phyloP scores from a whole-genome alignment of 1,140 invertebrate genomes.

The Sinonovacula constricta region DNA sequence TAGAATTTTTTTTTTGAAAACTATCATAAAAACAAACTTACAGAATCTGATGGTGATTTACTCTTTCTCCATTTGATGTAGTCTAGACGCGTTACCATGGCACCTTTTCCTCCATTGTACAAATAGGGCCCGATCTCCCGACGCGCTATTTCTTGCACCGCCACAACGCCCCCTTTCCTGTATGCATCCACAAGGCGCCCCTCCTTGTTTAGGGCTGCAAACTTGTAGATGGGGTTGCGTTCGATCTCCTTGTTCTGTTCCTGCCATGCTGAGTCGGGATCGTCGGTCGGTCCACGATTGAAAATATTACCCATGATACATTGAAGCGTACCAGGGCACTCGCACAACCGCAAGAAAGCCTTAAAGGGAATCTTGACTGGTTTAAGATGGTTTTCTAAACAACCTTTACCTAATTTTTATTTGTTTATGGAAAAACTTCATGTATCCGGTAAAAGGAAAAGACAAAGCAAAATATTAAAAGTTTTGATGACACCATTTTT shows the following conservation, averaged over 20 bases:
- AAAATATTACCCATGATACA: slow-evolving; percentile 59
- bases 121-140: slow-evolving; percentile 93
- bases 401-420: no score
- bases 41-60: slow-evolving; percentile 13
- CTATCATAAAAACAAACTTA: no score
- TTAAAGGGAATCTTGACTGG: no score
- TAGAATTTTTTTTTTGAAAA: no score
- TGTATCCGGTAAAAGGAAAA: no score
- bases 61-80: slow-evolving; percentile 91
- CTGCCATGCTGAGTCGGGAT: slow-evolving; percentile 79
- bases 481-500: no score
- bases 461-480: no score
- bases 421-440: no score
- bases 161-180: slow-evolving; percentile 82
- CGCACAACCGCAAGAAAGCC: no score
- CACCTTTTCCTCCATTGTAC: slow-evolving; percentile 93
- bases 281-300: slow-evolving; percentile 26
- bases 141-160: slow-evolving; percentile 90
- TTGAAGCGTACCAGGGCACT: no score
- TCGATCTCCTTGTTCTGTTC: slow-evolving; percentile 79
- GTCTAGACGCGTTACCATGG: slow-evolving; percentile 92
- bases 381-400: no score
- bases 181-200: slow-evolving; percentile 88
- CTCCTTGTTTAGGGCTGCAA: slow-evolving; percentile 77
- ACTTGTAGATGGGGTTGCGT: slow-evolving; percentile 79